phyloP scores from a whole-genome alignment of 2,113 vertebrate genomes.

The Oncorhynchus tshawytscha region DNA sequence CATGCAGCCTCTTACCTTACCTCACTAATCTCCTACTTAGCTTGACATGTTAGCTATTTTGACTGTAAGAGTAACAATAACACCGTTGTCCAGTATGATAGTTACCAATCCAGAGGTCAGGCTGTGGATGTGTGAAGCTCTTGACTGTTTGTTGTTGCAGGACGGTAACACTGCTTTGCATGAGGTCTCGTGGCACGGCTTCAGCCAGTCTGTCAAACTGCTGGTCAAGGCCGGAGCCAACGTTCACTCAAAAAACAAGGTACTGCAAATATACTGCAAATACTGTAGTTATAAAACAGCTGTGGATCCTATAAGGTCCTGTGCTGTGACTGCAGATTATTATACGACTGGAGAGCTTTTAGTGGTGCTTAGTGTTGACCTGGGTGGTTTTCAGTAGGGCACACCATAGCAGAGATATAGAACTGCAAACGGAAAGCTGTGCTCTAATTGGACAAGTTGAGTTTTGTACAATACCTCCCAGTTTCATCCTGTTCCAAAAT shows the following conservation, averaged over 20 bases:
- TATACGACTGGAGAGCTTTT: no score
- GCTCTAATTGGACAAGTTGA: no score
- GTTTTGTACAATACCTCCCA: no score
- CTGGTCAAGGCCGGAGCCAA: constrained; percentile 95
- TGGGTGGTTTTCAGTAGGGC: no score
- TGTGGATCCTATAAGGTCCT: no score
- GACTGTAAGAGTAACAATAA: not conserved
- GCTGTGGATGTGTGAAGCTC: not conserved
- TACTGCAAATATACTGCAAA: constrained; percentile 36
- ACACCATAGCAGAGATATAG: no score
- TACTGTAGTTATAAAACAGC: no score
- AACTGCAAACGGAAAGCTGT: no score
- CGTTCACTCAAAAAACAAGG: constrained; percentile 94
- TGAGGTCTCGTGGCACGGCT: constrained; percentile 94
- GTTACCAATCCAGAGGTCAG: not conserved
- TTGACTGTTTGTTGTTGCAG: constrained; percentile 58
- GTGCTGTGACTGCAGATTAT: no score
- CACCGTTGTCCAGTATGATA: not conserved
- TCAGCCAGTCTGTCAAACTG: constrained; percentile 92
- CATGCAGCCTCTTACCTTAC: not conserved
- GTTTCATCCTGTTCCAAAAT: no score
- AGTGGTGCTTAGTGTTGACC: no score
- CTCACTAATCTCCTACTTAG: not conserved
- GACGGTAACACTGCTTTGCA: constrained; percentile 94
- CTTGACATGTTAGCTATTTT: not conserved